Evolutionary conservation across 2,797 vertebrate species (phyloP).

Genomic region (Anolis apletophallus): DNA sequence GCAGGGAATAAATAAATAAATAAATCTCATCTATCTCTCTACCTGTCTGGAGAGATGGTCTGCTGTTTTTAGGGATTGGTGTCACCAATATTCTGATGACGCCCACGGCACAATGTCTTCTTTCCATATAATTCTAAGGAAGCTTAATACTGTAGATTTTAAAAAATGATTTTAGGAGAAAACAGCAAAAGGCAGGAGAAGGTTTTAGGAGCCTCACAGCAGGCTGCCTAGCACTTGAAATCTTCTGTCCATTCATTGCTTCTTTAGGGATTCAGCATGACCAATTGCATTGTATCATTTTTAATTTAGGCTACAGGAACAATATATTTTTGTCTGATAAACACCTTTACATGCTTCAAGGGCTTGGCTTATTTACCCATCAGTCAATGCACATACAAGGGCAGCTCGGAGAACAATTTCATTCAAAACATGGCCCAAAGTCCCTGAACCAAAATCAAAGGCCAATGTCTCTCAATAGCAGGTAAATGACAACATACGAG

Average conservation of each 20-base stretch:
- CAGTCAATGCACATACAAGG: conserved; percentile 1
- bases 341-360: conserved; percentile 13
- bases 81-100: no score
- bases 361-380: not conserved
- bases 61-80: no score
- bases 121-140: no score
- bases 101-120: no score
- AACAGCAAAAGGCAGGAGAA: not conserved
- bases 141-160: no score
- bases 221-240: not conserved
- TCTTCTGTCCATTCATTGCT: not conserved
- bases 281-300: no score
- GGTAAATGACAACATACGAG: no score
- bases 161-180: not conserved
- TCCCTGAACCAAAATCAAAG: not conserved
- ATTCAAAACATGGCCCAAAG: not conserved
- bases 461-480: no score
- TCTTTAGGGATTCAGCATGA: not conserved
- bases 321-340: not conserved
- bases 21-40: no score
- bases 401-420: not conserved
- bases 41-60: no score
- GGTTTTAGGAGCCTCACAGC: not conserved
- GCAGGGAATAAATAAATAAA: no score
- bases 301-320: not conserved